Conservation (phyloP, 2,888 invertebrate species). For the Synergus laeviventris region DNA sequence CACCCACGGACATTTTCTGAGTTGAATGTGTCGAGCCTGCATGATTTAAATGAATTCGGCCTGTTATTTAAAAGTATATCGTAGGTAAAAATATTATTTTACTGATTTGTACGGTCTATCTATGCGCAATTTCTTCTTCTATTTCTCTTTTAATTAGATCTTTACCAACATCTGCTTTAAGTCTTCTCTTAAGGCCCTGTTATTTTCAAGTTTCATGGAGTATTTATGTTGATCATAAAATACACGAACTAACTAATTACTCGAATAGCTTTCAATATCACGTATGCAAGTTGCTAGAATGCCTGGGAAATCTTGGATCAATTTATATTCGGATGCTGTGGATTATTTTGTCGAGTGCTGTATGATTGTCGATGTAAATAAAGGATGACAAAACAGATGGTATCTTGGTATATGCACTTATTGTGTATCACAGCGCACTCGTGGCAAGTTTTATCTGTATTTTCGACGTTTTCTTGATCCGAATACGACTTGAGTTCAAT, state of each 20-base stretch:
- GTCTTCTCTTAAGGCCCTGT: neutral
- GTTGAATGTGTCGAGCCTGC: too few relatives aligned
- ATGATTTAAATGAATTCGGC: too few relatives aligned
- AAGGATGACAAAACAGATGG: conserved; percentile 12
- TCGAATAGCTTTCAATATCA: neutral
- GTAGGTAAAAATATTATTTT: neutral
- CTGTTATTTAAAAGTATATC: neutral
- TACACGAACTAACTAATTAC: neutral
- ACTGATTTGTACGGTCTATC: neutral
- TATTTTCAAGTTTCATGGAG: neutral
- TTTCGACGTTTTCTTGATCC: conserved; percentile 2
- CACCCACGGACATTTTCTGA: too few relatives aligned
- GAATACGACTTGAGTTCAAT: neutral
- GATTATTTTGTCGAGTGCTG: conserved; percentile 16
- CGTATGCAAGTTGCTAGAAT: neutral
- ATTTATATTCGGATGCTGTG: conserved; percentile 1
- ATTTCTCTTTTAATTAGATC: neutral
- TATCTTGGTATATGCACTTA: neutral
- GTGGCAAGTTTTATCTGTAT: neutral
- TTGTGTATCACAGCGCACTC: neutral
- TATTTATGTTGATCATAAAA: neutral
- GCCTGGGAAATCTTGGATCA: neutral
- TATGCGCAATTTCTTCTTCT: neutral
- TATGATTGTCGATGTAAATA: conserved; percentile 26
- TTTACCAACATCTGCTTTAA: neutral